Evolutionary conservation across 2,797 vertebrate species (phyloP).

Genomic region (Perdix hodgsoniae): DNA sequence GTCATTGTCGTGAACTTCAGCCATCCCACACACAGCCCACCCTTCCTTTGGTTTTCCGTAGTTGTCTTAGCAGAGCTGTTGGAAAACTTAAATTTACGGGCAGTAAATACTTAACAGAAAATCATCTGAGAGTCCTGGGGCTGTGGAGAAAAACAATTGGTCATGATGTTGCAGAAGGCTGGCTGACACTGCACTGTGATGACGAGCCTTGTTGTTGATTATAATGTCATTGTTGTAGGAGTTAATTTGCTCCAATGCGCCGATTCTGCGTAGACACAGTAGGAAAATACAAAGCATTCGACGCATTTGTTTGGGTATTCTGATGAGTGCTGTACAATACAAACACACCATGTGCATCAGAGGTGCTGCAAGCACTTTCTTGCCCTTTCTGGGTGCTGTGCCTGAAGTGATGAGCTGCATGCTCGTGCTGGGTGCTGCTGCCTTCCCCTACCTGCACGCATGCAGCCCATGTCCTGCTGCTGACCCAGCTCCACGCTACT

Average conservation of each 20-base stretch:
- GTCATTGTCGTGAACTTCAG: background rate
- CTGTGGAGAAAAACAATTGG: background rate
- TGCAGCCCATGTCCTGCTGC: background rate
- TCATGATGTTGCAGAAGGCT: background rate
- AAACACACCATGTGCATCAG: too few species aligned
- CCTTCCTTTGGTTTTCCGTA: background rate
- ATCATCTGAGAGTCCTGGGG: background rate
- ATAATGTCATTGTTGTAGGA: background rate
- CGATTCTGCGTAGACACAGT: background rate
- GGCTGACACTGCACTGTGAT: background rate
- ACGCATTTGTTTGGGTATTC: background rate
- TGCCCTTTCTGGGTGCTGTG: background rate
- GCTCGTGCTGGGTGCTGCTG: background rate
- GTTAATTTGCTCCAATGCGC: background rate
- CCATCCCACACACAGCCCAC: background rate
- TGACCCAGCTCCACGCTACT: accelerated
- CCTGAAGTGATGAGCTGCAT: background rate
- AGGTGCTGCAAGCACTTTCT: background rate
- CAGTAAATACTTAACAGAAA: constrained; percentile 1
- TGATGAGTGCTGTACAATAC: accelerated
- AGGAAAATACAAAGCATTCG: background rate
- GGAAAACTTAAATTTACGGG: background rate
- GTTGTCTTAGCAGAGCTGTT: background rate
- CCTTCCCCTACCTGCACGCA: accelerated
- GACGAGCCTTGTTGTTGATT: background rate